Evolutionary conservation across 2,888 invertebrate genomes (phyloP).

Genomic region (Strigamia transsilvanica): DNA sequence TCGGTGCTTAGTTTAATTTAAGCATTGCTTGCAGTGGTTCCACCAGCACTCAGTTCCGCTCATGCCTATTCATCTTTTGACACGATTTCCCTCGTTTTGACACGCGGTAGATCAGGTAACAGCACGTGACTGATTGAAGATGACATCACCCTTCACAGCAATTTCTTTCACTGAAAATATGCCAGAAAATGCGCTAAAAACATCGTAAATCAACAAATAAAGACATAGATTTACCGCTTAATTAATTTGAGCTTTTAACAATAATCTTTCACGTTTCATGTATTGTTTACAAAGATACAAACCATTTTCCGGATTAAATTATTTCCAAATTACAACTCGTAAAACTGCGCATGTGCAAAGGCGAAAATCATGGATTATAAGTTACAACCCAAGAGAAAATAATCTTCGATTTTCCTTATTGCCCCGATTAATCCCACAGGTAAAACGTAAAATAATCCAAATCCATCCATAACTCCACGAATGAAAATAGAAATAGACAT

Average conservation of each 20-base stretch:
- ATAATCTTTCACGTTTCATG: not conserved
- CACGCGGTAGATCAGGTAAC: conserved; percentile 3
- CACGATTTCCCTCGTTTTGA: not conserved
- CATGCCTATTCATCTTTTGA: not conserved
- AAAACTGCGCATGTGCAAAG: too few relatives aligned
- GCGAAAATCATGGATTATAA: too few relatives aligned
- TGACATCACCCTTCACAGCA: conserved; percentile 4
- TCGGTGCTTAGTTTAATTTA: not conserved
- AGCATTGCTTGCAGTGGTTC: not conserved
- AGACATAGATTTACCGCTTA: not conserved
- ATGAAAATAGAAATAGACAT: too few relatives aligned
- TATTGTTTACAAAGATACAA: too few relatives aligned
- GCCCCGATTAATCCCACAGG: too few relatives aligned
- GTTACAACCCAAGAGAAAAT: too few relatives aligned
- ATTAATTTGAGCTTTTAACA: not conserved
- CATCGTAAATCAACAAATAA: not conserved
- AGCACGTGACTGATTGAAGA: not conserved
- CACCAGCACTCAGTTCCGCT: conserved; percentile 17
- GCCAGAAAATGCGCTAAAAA: not conserved
- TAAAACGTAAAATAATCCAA: too few relatives aligned
- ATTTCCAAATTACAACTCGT: too few relatives aligned
- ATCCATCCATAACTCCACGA: too few relatives aligned
- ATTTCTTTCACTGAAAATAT: not conserved
- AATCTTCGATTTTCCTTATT: too few relatives aligned
- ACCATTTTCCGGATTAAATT: too few relatives aligned